Percentiles rank a stretch among this genome's conserved stretches.
Evolutionary conservation across 1,140 invertebrate species (phyloP).

Genomic region (Drosophila ogumai): DNA sequence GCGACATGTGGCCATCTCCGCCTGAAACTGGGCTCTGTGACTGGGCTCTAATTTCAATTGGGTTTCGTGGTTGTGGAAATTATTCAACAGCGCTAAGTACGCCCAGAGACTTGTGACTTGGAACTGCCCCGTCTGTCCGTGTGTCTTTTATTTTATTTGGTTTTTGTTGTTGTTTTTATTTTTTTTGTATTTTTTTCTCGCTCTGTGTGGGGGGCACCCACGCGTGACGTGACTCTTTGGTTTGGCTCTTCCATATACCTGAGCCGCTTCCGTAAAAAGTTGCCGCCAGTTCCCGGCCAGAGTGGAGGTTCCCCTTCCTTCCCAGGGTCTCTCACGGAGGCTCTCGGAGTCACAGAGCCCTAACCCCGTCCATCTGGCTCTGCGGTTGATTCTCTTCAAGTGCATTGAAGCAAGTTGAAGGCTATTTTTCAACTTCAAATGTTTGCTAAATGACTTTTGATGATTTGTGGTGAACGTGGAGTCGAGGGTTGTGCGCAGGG

Average conservation of each 20-base stretch:
- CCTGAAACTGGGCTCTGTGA: constrained; percentile 50
- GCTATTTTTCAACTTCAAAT: constrained; percentile 84
- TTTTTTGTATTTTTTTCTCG: constrained; percentile 19
- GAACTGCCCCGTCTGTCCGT: constrained; percentile 23
- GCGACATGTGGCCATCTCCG: constrained; percentile 69
- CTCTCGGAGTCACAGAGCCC: constrained; percentile 8
- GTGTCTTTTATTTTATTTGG: constrained; percentile 31
- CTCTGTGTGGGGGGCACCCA: constrained; percentile 65
- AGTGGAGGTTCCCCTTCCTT: constrained; percentile 11
- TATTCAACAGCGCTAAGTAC: constrained; percentile 82
- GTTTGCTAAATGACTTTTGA: constrained; percentile 84
- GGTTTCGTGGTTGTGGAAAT: constrained; percentile 81
- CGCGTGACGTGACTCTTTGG: constrained; percentile 83
- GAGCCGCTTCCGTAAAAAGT: constrained; percentile 80
- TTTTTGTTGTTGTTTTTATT: constrained; percentile 18
- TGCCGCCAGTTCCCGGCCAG: constrained; percentile 54
- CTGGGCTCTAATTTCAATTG: constrained; percentile 81
- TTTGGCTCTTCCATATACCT: constrained; percentile 78
- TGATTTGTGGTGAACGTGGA: constrained; percentile 71
- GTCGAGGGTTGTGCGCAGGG: constrained; percentile 49
- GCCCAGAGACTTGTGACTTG: constrained; percentile 40
- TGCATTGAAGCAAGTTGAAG: constrained; percentile 82
- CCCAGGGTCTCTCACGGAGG: constrained; percentile 10
- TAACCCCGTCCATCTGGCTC: constrained; percentile 32
- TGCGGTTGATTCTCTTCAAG: constrained; percentile 72